These are phyloP conservation scores for Sebastes iracundus DNA, from an alignment of 2,797 vertebrate species.

Conservation along the genomic window DNA sequence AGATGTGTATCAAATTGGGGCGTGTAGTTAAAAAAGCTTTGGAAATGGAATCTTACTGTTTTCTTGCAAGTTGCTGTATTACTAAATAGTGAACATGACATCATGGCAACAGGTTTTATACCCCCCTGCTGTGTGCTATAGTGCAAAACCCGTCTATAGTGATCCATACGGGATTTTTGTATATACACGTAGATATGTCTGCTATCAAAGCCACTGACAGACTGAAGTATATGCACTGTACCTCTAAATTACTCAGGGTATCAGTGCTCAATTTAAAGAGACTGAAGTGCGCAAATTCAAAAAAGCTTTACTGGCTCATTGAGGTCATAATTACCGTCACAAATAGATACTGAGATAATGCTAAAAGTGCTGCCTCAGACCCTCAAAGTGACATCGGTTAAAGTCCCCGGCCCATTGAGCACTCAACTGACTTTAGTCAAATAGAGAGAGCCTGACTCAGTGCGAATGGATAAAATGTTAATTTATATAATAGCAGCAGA, in stretches of 20 bases:
- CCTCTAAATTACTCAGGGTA: neutral
- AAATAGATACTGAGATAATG: neutral
- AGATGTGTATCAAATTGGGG: neutral
- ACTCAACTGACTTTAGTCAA: neutral
- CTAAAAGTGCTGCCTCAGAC: slow-evolving; percentile 20
- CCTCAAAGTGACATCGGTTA: neutral
- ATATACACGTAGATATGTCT: neutral
- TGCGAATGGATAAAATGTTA: neutral
- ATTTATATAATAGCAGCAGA: neutral
- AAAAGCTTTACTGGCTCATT: slow-evolving; percentile 27
- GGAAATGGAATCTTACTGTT: neutral
- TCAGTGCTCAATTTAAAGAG: slow-evolving; percentile 4
- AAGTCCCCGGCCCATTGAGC: slow-evolving; percentile 4
- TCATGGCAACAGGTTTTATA: neutral
- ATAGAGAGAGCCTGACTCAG: neutral
- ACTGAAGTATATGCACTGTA: neutral
- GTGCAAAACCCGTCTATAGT: neutral
- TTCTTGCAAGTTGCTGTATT: neutral
- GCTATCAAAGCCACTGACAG: neutral
- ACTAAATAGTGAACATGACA: neutral
- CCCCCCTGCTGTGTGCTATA: neutral
- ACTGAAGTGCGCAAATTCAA: slow-evolving; percentile 13
- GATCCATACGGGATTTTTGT: neutral
- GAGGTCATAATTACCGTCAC: neutral
- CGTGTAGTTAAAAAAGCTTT: neutral